These are phyloP conservation scores for Halichoerus grypus DNA, from an alignment of 2,113 vertebrate species.

Conservation along the genomic window DNA sequence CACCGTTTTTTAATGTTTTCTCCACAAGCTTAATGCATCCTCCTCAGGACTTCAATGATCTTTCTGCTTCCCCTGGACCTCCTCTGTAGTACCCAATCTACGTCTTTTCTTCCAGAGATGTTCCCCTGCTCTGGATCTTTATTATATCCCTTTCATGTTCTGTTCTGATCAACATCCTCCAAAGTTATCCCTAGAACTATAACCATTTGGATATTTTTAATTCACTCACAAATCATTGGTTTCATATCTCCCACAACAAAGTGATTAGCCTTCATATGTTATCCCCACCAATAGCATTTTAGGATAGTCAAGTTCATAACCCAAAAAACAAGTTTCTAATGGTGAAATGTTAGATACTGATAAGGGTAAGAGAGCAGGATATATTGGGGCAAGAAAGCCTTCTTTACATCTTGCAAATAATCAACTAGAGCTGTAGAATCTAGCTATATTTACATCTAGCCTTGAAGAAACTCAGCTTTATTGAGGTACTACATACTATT, in stretches of 20 bases:
- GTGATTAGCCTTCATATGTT: background rate
- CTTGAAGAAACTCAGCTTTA: background rate
- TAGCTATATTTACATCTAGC: background rate
- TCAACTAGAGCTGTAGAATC: background rate
- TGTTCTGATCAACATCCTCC: background rate
- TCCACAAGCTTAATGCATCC: background rate
- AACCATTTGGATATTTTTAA: background rate
- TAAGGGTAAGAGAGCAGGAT: background rate
- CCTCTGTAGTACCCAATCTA: background rate
- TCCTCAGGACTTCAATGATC: background rate
- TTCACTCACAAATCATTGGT: background rate
- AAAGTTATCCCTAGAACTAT: background rate
- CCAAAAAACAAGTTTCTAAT: background rate
- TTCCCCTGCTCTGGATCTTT: background rate
- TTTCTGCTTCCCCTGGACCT: background rate
- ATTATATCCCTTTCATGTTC: background rate
- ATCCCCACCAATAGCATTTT: background rate
- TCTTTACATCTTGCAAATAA: background rate
- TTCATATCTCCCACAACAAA: background rate
- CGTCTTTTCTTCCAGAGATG: background rate
- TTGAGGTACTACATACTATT: background rate
- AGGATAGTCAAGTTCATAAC: background rate
- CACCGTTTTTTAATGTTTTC: background rate
- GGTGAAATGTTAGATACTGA: background rate
- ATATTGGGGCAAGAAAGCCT: background rate